phyloP scores from a whole-genome alignment of 2,797 vertebrate species.

The Enteromius treurensis region DNA sequence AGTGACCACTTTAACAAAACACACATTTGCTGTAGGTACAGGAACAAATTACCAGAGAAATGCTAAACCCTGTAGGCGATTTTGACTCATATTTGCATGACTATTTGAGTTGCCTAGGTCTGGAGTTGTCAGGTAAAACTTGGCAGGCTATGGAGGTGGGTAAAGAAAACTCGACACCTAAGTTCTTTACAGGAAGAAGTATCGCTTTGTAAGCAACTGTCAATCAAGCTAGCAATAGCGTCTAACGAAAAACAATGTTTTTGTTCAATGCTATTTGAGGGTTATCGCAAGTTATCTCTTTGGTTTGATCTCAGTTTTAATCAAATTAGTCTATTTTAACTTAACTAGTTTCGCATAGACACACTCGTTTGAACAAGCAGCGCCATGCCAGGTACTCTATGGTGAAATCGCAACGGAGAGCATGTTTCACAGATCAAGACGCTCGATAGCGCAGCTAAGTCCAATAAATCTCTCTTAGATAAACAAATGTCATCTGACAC shows the following conservation, averaged over 20 bases:
- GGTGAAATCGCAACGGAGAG: background rate
- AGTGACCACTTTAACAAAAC: slow-evolving; percentile 11
- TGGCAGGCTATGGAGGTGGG: slow-evolving; percentile 38
- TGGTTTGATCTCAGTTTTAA: background rate
- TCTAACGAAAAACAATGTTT: background rate
- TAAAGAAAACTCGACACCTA: slow-evolving; percentile 8
- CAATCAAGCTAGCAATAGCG: slow-evolving; percentile 41
- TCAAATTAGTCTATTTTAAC: background rate
- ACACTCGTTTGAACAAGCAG: slow-evolving; percentile 18
- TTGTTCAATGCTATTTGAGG: background rate
- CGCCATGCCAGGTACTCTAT: slow-evolving; percentile 1
- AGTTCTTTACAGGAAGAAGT: background rate
- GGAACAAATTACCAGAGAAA: background rate
- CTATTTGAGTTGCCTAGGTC: slow-evolving; percentile 6
- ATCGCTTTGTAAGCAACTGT: slow-evolving; percentile 53
- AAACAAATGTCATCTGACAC: slow-evolving; percentile 24
- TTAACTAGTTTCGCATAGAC: background rate
- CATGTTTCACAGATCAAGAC: slow-evolving; percentile 16
- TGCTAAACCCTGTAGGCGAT: slow-evolving; percentile 12
- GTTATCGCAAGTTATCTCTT: background rate
- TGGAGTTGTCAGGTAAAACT: slow-evolving; percentile 43
- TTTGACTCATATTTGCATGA: slow-evolving; percentile 7
- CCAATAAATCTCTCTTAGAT: slow-evolving; percentile 49
- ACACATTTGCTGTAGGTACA: background rate
- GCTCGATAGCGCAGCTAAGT: slow-evolving; percentile 1